A percentile compares a stretch with the other conserved stretches of the same genome.
These are phyloP conservation scores for Eleginops maclovinus DNA, from an alignment of 2,113 vertebrate genomes.

Conservation along the genomic window DNA sequence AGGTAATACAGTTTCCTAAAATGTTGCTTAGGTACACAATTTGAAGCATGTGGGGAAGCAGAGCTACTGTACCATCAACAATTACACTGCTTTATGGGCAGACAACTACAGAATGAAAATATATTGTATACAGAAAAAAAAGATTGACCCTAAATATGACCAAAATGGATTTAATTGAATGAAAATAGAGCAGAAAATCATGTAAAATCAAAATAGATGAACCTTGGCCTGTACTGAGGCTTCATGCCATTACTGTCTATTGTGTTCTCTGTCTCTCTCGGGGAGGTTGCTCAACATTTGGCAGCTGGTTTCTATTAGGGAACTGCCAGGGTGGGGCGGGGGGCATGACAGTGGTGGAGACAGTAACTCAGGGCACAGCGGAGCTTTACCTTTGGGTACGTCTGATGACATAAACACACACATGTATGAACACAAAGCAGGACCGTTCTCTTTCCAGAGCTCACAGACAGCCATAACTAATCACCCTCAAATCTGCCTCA, in stretches of 20 bases:
- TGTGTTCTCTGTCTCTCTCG: slow-evolving; percentile 30
- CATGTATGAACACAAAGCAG: slow-evolving; percentile 21
- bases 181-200: background rate
- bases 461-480: slow-evolving; percentile 3
- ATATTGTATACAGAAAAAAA: background rate
- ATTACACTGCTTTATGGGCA: background rate
- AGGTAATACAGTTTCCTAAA: no score
- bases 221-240: background rate
- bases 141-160: background rate
- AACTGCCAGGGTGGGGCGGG: slow-evolving; percentile 57
- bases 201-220: background rate
- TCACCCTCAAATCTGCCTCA: background rate
- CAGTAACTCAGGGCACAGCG: slow-evolving; percentile 50
- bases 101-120: background rate
- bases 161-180: background rate
- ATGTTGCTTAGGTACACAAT: background rate
- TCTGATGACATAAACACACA: slow-evolving; percentile 48
- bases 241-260: slow-evolving; percentile 38
- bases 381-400: slow-evolving; percentile 20
- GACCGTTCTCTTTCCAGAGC: slow-evolving; percentile 7
- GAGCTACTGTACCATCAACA: no score
- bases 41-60: background rate
- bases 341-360: slow-evolving; percentile 54
- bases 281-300: slow-evolving; percentile 63
- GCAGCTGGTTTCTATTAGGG: slow-evolving; percentile 72